Evolutionary conservation across 92 coral and sea anemone species (phyloP), one percentile per base, ranked within the genome.

Genomic region (Parazoanthus darwini): DNA sequence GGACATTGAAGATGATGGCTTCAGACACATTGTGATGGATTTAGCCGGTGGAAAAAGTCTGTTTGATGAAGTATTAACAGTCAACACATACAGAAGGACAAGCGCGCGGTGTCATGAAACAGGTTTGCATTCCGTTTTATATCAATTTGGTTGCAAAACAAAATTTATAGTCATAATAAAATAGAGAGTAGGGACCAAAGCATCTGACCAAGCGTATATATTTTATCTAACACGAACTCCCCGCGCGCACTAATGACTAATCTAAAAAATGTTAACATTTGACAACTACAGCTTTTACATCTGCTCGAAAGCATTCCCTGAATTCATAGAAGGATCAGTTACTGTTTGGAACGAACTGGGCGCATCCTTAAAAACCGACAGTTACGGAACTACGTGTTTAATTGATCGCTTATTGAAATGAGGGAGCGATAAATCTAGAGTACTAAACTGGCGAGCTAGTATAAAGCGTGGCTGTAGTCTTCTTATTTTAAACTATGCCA

Each of bases 11-110:
- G 88, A 91, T 82, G 48, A 68, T 13, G 84, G 59, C 36, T 81
- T 26, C 78, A 87, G 89, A 75, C 87, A 87, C 35, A 86, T 91
- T 70, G 93, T 88, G 26, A 91, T 91, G 93, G 93, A 91, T 59
- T 85, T 91, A 50, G 88, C 86, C 0, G 85, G 71, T 35, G 93
- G 93, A 43, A 70, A 66, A 42, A 91, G 81, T 78, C 86, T 91
- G 68, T 91, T 91, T 70, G 93, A 88, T 44, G 93, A 91, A 54
- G 89, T 91, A 46, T 42, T 91, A 84, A 63, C 85, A 80, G 35
- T 44, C 90, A 8, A 86, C 84, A 0, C 86, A 91, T 80, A 87
- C 93, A 0, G 93, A 91, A 59, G 86, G 81, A 39, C 87, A 88
- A 54, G 90, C 93, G 43, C 89, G 93, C 29, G 36, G 81, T 44